phyloP scores from a whole-genome alignment of 2,888 invertebrate species.

The Incurvaria masculella region DNA sequence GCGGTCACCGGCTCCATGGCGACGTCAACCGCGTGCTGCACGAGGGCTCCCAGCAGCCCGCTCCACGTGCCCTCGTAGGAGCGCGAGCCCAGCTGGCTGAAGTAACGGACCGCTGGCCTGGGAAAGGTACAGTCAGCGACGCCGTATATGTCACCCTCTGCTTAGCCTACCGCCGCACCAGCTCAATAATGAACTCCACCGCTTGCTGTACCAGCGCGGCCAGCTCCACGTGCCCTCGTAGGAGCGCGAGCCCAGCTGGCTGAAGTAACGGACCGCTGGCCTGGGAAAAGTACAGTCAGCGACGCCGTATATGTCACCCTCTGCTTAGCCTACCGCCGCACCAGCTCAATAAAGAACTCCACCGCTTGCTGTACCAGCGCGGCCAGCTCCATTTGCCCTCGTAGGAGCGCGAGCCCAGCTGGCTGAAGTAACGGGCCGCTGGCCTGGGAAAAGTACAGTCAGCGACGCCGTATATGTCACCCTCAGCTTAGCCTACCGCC shows the following conservation, averaged over 20 bases:
- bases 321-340: too few relatives aligned
- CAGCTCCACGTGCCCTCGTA: slow-evolving; percentile 60
- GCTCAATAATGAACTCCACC: slow-evolving; percentile 59
- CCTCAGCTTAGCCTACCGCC: too few relatives aligned
- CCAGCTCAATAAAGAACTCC: slow-evolving; percentile 59
- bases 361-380: slow-evolving; percentile 54
- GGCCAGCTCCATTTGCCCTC: slow-evolving; percentile 61
- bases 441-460: too few relatives aligned
- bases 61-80: slow-evolving; percentile 59
- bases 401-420: slow-evolving; percentile 43
- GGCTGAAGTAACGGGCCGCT: slow-evolving; percentile 25
- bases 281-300: too few relatives aligned
- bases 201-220: slow-evolving; percentile 54
- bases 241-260: slow-evolving; percentile 41
- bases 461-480: too few relatives aligned
- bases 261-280: slow-evolving; percentile 23
- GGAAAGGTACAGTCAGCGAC: neutral
- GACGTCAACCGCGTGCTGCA: slow-evolving; percentile 54
- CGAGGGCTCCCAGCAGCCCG: slow-evolving; percentile 57
- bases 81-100: slow-evolving; percentile 40
- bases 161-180: too few relatives aligned
- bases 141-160: too few relatives aligned
- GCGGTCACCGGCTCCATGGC: slow-evolving; percentile 59
- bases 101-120: slow-evolving; percentile 20
- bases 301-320: too few relatives aligned